These are phyloP conservation scores for Augochlorella aurata DNA, from an alignment of 2,888 invertebrate species.

Conservation along the genomic window DNA sequence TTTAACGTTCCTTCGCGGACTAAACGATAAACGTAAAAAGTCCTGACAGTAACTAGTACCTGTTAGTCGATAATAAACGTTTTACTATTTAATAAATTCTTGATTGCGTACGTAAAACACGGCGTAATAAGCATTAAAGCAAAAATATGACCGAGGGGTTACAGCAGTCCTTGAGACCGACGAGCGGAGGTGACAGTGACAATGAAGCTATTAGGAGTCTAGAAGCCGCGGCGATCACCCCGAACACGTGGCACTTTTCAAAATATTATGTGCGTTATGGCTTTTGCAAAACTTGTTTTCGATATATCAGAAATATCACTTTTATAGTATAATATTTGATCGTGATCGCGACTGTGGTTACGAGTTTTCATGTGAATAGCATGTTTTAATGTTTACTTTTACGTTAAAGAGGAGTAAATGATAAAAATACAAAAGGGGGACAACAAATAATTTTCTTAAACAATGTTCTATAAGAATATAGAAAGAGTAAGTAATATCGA, in stretches of 20 bases:
- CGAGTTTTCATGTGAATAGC: too few species aligned
- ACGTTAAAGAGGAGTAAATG: too few species aligned
- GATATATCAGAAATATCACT: too few species aligned
- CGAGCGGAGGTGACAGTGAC: neutral
- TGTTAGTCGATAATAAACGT: neutral
- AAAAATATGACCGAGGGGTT: neutral
- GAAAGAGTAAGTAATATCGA: too few species aligned
- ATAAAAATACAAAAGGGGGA: too few species aligned
- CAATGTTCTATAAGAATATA: too few species aligned
- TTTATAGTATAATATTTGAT: too few species aligned
- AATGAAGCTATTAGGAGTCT: neutral
- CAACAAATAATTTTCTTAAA: too few species aligned
- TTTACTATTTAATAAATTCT: neutral
- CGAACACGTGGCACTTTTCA: neutral
- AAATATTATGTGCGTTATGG: too few species aligned
- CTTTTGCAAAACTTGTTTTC: too few species aligned
- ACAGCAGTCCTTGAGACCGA: neutral
- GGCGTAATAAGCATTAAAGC: neutral
- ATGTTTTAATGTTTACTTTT: too few species aligned
- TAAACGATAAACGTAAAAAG: neutral
- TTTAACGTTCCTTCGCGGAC: neutral
- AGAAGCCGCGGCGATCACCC: neutral
- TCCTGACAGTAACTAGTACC: neutral
- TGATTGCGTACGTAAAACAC: neutral
- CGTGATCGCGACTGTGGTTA: too few species aligned